Conservation (phyloP, 1,140 invertebrate species). For the Philotrypesis tridentata region DNA sequence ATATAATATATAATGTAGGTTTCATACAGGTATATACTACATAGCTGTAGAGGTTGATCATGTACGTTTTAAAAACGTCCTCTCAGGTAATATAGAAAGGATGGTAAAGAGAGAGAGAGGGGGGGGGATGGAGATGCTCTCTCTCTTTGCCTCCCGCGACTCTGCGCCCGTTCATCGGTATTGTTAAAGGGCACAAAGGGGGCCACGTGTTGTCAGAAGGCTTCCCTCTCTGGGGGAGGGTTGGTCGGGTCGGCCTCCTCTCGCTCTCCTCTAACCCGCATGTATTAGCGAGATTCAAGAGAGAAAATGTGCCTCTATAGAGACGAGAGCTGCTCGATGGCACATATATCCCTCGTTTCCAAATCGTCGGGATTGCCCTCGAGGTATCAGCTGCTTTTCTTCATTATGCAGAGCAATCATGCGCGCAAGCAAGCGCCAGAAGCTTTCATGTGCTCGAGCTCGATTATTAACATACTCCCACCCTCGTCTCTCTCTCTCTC, state of each 20-base stretch:
- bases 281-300: background rate
- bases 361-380: background rate
- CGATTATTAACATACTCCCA: background rate
- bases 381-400: constrained; percentile 1
- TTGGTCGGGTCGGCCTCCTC: too few relatives aligned
- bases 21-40: too few relatives aligned
- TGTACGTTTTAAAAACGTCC: background rate
- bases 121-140: too few relatives aligned
- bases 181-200: constrained; percentile 12
- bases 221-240: background rate
- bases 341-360: background rate
- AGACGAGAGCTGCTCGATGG: too few relatives aligned
- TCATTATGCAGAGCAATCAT: constrained; percentile 20
- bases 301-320: background rate
- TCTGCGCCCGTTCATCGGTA: background rate
- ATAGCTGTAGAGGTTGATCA: background rate
- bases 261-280: background rate
- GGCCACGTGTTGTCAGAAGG: background rate
- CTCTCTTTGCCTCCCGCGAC: background rate
- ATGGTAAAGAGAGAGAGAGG: too few relatives aligned
- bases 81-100: too few relatives aligned
- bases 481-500: too few relatives aligned
- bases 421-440: background rate
- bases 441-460: background rate
- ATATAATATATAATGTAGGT: too few relatives aligned